These are phyloP conservation scores for Emydura subglobosa DNA, from an alignment of 2,113 vertebrate genomes.

Conservation along the genomic window DNA sequence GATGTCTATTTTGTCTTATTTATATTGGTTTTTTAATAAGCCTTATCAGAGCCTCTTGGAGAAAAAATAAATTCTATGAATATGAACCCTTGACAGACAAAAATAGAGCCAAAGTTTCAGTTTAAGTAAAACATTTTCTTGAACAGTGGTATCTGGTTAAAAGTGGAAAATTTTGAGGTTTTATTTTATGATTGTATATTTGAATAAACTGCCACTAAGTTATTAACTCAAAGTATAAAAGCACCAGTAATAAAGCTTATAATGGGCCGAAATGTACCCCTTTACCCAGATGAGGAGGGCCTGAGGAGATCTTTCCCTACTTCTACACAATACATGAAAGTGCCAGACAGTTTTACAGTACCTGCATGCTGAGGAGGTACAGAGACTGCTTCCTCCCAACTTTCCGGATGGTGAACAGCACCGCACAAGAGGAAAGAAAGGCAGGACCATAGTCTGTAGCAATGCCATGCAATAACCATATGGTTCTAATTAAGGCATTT, in stretches of 20 bases:
- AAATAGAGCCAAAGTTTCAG: not conserved
- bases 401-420: not conserved
- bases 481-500: not conserved
- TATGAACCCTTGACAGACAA: accelerated
- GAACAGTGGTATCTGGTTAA: not conserved
- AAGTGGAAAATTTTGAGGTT: not conserved
- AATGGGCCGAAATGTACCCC: not conserved
- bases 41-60: not conserved
- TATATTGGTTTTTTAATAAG: not conserved
- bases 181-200: not conserved
- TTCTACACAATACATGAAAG: not conserved
- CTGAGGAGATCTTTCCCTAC: not conserved
- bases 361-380: not conserved
- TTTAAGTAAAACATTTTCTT: not conserved
- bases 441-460: not conserved
- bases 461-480: not conserved
- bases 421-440: not conserved
- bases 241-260: not conserved
- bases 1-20: not conserved
- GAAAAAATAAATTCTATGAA: not conserved
- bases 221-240: not conserved
- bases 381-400: not conserved
- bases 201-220: not conserved
- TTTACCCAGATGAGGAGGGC: not conserved
- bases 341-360: not conserved